Evolutionary conservation across 1,140 invertebrate genomes (phyloP).

Genomic region (Calliopsis andreniformis): DNA sequence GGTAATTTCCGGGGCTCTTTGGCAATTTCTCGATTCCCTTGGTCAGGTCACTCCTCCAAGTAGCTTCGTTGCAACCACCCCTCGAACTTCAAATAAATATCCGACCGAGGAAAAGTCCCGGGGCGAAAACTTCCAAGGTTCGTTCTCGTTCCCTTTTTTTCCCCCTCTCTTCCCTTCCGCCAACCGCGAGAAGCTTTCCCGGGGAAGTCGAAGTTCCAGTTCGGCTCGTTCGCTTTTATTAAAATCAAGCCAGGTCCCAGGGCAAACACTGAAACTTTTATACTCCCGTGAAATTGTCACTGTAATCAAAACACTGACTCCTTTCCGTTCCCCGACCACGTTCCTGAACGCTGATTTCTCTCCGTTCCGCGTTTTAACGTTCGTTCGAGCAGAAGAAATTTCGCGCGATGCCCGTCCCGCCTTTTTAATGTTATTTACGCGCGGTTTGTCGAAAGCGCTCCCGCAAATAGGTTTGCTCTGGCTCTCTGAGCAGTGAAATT

Average conservation of each 20-base stretch:
- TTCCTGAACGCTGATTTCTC: background rate
- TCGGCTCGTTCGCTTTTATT: constrained; percentile 33
- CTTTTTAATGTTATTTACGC: background rate
- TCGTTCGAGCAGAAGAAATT: background rate
- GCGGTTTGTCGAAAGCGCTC: background rate
- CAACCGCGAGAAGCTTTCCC: background rate
- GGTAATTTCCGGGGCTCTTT: constrained; percentile 18
- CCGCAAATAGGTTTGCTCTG: too few relatives aligned
- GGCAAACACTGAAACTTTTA: constrained; percentile 24
- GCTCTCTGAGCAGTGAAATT: too few relatives aligned
- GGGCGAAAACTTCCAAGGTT: constrained; percentile 39
- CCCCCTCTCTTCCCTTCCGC: background rate
- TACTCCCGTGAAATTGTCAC: constrained; percentile 23
- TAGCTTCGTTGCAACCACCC: constrained; percentile 27
- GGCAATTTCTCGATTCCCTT: constrained; percentile 5
- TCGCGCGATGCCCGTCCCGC: background rate
- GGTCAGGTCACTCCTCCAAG: constrained; percentile 15
- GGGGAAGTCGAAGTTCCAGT: constrained; percentile 18
- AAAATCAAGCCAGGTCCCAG: constrained; percentile 21
- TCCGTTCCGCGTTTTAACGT: background rate
- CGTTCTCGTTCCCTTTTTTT: constrained; percentile 6
- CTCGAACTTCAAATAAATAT: constrained; percentile 54
- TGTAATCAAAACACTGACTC: constrained; percentile 35
- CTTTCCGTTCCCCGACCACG: background rate
- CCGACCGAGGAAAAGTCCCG: constrained; percentile 15